These are phyloP conservation scores for Ophraella communa DNA, from an alignment of 2,888 invertebrate genomes.

Conservation along the genomic window DNA sequence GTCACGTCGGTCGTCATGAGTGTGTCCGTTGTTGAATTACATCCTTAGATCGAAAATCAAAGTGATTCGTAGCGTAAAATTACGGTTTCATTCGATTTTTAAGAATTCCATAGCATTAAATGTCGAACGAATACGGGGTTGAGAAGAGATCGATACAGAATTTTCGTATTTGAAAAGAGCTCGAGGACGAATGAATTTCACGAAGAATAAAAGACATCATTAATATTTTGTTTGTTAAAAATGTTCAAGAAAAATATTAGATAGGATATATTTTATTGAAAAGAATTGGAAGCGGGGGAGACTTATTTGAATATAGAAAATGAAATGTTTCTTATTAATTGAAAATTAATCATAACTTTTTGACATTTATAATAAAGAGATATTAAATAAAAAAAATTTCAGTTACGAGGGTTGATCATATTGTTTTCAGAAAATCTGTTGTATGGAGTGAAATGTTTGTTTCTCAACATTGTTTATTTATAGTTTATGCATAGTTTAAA, in stretches of 20 bases:
- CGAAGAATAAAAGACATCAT: neutral
- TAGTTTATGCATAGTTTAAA: too few relatives aligned
- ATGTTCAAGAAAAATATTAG: neutral
- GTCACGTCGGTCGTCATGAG: neutral
- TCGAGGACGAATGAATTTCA: neutral
- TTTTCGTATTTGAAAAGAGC: neutral
- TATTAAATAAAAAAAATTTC: too few relatives aligned
- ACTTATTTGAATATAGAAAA: too few relatives aligned
- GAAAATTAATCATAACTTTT: too few relatives aligned
- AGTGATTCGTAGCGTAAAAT: neutral
- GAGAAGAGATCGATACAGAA: neutral
- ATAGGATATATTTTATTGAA: neutral
- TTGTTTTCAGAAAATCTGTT: too few relatives aligned
- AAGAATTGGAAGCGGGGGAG: too few relatives aligned
- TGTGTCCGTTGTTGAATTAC: constrained; percentile 1
- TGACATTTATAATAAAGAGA: too few relatives aligned
- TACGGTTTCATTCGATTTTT: constrained; percentile 4
- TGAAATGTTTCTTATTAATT: too few relatives aligned
- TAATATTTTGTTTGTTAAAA: neutral
- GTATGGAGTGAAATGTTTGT: too few relatives aligned
- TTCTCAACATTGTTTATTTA: too few relatives aligned
- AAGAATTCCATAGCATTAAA: constrained; percentile 1
- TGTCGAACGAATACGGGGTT: neutral
- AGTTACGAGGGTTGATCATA: too few relatives aligned
- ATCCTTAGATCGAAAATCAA: neutral